Evolutionary conservation across 2,797 vertebrate species (phyloP), one percentile per base, ranked within the genome.

Genomic region (Tragelaphus eurycerus): DNA sequence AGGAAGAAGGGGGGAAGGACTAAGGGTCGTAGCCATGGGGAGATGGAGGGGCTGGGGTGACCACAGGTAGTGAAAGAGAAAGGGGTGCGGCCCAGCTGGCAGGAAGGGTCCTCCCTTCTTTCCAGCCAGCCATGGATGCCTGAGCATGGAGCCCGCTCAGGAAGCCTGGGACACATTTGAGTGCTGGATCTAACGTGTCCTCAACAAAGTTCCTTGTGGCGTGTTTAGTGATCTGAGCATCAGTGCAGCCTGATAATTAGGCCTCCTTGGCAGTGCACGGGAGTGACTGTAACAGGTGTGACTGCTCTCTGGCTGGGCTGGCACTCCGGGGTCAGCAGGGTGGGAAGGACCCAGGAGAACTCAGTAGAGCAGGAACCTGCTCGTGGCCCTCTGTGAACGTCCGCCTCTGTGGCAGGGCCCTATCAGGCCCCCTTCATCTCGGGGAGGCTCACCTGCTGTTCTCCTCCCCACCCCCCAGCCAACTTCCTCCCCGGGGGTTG

Each of bases 161-260:
- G 29, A 78, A 17, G 13, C 8, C 3, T 8, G n/a, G 76, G 54
- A 38, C 76, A 4, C 2, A 0, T 23, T 1, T 83, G 59, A 16
- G 10, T 1, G 5, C 54, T 46, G 50, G 60, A 82, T 55, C 71
- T 0, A 38, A 64, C 0, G 0, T 4, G 3, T 2, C 3, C 25
- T 89, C n/a, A 21, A 6, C 71, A 17, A 25, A 85, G 52, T 76
- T 90, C 67, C 31, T 11, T n/a, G 38, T 59, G 89, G 71, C 34
- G 54, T 64, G 38, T 29, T 31, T 14, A 62, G 62, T 12, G 10
- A 57, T 25, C 2, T 12, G 62, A 62, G 87, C 71, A 23, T 64
- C 29, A 2, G 84, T 17, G 60, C 57, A 46, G 60, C 23, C 27
- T 64, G 91, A 54, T 64, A 82, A 55, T n/a, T 34, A 71, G 79